Base-by-base conservation (phyloP, 2,888 invertebrate species). In the Suillia variegata region DNA sequence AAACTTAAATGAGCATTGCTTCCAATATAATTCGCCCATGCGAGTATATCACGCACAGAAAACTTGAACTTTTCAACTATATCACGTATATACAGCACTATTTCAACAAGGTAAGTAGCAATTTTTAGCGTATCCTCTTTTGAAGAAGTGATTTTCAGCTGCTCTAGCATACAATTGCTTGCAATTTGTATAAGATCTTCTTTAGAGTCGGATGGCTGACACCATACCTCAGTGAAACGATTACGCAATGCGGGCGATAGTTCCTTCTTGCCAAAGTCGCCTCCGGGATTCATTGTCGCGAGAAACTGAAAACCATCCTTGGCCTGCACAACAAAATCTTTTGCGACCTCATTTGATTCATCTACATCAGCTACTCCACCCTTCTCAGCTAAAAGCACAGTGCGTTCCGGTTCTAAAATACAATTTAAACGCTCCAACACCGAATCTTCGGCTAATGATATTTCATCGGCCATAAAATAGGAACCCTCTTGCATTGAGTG, bases 211-310 rank as follows among this genome's bases (percentile, higher is more conserved):
- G 90, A 90, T 53, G 88, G 87, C 58, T 92, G 92, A 75, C 98
- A 98, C 98, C 98, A 99, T 76, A 99, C 95, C 84, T 99, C 99
- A 0, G 99, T 98, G 73, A 99, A 96, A 51, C 99, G 88, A 84
- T 99, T 99, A 54, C 99, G 85, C 53, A 99, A 83, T 0, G 99
- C 98, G 0, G 98, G 98, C 0, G 98, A 99, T 10, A 99, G 84
- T 85, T 99, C 99, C 79, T 99, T 99, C 80, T 99, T 99, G 2
- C 99, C 99, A 79, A 94, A 99, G 85, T 99, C 99, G 1, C 98
- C 98, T 12, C 98, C 98, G 6, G 99, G 99, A 84, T 99, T 99
- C 99, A 99, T 99, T 0, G 99, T 99, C 1, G 95, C 96, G 59
- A 98, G 87, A 73, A 99, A 93, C 70, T 93, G 89, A 78, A 99